Base-by-base conservation (phyloP, 2,113 vertebrate species). In the Pelmatolapia mariae region DNA sequence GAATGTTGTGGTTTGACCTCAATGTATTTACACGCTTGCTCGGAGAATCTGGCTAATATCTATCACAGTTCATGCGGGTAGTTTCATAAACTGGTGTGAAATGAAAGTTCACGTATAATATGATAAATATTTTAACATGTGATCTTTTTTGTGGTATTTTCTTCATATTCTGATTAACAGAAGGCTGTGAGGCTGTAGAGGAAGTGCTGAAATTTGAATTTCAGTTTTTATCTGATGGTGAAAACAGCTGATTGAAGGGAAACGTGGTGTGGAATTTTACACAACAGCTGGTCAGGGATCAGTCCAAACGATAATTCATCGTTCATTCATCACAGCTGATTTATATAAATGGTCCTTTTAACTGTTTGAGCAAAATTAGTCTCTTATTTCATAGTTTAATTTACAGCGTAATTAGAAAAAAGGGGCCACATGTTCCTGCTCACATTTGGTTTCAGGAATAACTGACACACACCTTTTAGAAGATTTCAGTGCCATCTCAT, bases 1-100 rank as follows among this genome's bases (percentile, higher is more conserved):
- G 66, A 86, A 36, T 81, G 81, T 81, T 79, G 84, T 68, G 73
- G 87, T 87, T 90, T 91, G 73, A 89, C 53, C 59, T 80, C 29
- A 5, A 24, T 16, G 10, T 82, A 63, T 84, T 87, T 83, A 84
- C 86, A 66, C 79, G 52, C 88, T 83, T 47, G 45, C 33, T 66
- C 53, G 83, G 80, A 61, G 38, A 89, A 61, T 86, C 19, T 59
- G 54, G 26, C 22, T 66, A 29, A 61, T 84, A 81, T 78, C 4
- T 82, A 81, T 78, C 4, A 40, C 26, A 61, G n/a, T 8, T 73
- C 59, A 52, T 78, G 43, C 5, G 33, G 45, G n/a, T 22, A 52
- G 24, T 80, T 85, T 84, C 45, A 84, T 5, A 13, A 84, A 52
- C 36, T 24, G 6, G 11, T 52, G 57, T 63, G 29, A 36, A 43